Evolutionary conservation across 2,797 vertebrate species (phyloP).

Genomic region (Rallus crepitans): DNA sequence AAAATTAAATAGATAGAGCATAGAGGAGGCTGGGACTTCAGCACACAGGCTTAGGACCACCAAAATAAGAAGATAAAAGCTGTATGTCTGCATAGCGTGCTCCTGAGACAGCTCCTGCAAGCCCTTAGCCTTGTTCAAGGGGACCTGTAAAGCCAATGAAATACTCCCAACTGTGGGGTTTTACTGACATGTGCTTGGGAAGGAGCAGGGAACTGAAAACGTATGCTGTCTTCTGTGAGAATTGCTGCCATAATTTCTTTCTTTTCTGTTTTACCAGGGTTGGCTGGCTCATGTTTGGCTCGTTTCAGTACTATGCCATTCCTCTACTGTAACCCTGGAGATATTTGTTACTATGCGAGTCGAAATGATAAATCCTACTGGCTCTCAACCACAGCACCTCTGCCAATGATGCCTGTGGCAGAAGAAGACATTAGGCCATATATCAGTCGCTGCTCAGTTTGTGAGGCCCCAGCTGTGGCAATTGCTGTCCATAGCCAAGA

Average conservation of each 20-base stretch:
- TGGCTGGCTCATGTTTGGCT: conserved; percentile 94
- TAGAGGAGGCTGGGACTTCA: background rate
- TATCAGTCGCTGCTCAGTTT: conserved; percentile 97
- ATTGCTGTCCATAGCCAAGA: conserved; percentile 97
- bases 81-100: background rate
- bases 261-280: conserved; percentile 77
- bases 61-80: background rate
- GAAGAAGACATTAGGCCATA: conserved; percentile 91
- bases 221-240: background rate
- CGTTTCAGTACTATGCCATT: conserved; percentile 98
- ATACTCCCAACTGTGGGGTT: background rate
- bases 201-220: background rate
- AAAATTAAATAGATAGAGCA: no score
- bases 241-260: background rate
- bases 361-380: conserved; percentile 98
- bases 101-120: background rate
- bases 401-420: conserved; percentile 98
- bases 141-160: background rate
- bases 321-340: conserved; percentile 97
- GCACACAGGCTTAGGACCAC: background rate
- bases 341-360: conserved; percentile 95
- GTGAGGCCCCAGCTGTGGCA: conserved; percentile 95
- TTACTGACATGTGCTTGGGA: background rate
- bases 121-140: background rate
- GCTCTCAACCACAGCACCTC: conserved; percentile 94